Percentiles rank a stretch among this genome's conserved stretches.
Conservation (phyloP, 2,113 vertebrate species). For the Apus apus region DNA sequence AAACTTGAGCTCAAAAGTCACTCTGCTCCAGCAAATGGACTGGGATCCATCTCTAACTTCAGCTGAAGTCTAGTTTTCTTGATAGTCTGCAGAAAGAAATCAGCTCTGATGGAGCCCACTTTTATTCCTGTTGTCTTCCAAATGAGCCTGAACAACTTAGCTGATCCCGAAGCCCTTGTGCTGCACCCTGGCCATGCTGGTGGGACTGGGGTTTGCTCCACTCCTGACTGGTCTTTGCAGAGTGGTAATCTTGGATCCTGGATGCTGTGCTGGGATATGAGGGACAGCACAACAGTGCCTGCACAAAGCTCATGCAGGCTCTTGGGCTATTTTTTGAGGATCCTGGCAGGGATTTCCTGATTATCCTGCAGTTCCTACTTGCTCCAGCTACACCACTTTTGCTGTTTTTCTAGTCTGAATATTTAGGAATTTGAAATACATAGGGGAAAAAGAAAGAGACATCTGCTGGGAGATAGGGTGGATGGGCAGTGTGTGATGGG, state of each 20-base stretch:
- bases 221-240: neutral
- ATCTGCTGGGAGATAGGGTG: neutral
- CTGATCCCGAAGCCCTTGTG: neutral
- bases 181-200: neutral
- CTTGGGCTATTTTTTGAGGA: neutral
- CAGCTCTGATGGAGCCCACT: neutral
- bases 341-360: neutral
- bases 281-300: neutral
- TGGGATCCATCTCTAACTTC: neutral
- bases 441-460: neutral
- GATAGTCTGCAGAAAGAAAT: neutral
- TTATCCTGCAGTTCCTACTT: neutral
- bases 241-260: neutral
- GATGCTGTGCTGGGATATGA: rapidly evolving
- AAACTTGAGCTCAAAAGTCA: neutral
- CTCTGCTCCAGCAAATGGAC: neutral
- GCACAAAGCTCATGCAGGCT: neutral
- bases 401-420: neutral
- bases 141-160: neutral
- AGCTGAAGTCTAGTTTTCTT: neutral
- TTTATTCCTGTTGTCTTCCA: neutral
- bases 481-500: neutral
- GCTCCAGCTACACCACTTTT: neutral
- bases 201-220: neutral
- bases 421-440: neutral